Evolutionary conservation across 1,140 invertebrate species (phyloP).

Genomic region (Drosophila ficusphila): DNA sequence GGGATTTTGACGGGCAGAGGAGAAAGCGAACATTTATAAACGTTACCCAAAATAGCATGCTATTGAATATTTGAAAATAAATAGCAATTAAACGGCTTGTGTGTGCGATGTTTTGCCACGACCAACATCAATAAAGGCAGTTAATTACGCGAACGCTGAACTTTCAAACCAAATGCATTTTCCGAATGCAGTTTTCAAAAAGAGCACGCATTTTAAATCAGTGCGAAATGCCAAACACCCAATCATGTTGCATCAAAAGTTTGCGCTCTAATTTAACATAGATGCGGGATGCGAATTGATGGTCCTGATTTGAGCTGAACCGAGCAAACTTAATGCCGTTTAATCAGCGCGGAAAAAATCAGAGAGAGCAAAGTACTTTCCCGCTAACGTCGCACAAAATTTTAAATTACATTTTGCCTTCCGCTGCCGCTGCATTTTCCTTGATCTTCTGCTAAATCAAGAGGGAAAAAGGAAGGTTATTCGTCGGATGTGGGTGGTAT

Average conservation of each 20-base stretch:
- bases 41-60: not conserved
- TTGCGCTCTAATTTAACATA: conserved; percentile 1
- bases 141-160: conserved; percentile 51
- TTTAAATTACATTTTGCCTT: conserved; percentile 66
- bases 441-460: conserved; percentile 12
- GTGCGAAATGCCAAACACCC: conserved; percentile 28
- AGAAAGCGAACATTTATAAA: not conserved
- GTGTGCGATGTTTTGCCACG: not conserved
- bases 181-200: conserved; percentile 12
- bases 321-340: conserved; percentile 27
- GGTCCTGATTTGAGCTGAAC: conserved; percentile 17
- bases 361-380: conserved; percentile 25
- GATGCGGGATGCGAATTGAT: conserved; percentile 25
- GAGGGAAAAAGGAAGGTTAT: not conserved
- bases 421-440: conserved; percentile 43
- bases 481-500: conserved; percentile 21
- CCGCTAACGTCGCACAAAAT: conserved; percentile 60
- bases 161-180: conserved; percentile 13
- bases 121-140: conserved; percentile 20
- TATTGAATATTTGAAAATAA: not conserved
- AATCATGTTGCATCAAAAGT: conserved; percentile 39
- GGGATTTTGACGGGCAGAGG: no score
- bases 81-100: not conserved
- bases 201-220: conserved; percentile 31
- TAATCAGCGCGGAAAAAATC: conserved; percentile 37